Evolutionary conservation across 2,797 vertebrate species (phyloP).

Genomic region (Urocyon cinereoargenteus): DNA sequence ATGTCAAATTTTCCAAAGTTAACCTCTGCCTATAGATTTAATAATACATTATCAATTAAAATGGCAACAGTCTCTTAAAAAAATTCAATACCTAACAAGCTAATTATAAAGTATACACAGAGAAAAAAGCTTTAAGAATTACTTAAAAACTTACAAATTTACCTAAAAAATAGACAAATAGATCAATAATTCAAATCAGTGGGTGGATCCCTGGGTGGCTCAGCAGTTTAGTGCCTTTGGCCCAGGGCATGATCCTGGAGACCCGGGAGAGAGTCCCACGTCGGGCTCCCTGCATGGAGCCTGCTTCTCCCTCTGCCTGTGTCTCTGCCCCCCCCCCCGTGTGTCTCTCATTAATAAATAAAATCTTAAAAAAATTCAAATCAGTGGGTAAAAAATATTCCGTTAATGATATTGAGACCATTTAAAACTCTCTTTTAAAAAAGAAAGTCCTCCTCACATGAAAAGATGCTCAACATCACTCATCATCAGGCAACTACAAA

Average conservation of each 20-base stretch:
- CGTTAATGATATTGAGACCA: background rate
- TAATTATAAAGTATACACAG: background rate
- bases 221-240: no score
- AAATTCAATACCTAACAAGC: background rate
- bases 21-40: background rate
- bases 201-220: no score
- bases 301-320: no score
- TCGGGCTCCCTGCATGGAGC: no score
- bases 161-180: background rate
- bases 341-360: no score
- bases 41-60: background rate
- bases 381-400: background rate
- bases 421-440: background rate
- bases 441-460: background rate
- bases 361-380: background rate
- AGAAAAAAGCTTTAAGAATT: background rate
- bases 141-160: background rate
- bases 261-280: no score
- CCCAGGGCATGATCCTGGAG: no score
- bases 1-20: background rate
- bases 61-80: background rate
- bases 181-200: no score
- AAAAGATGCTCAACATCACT: background rate
- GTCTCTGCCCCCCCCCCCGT: no score
- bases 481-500: background rate